Evolutionary conservation across 2,888 invertebrate genomes (phyloP), one percentile per base, ranked within the genome.

Genomic region (Caenorhabditis japonica): DNA sequence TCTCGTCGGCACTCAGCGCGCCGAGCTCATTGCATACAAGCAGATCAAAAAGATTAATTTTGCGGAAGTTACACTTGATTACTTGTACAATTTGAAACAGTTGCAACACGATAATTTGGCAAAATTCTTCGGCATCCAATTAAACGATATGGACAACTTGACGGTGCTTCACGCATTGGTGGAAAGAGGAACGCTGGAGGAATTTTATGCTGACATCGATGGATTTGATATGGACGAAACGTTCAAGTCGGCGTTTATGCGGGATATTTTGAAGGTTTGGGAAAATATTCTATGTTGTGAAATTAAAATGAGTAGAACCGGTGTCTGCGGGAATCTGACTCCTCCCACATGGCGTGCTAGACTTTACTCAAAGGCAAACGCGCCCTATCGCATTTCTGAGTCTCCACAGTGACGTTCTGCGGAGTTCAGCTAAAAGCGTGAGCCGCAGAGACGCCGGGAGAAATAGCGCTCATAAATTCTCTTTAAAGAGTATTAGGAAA

Each of bases 181-280:
- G 13, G 85, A 85, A 46, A 68, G 85, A 12, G 82, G 77, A 8
- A 77, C 80, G 12, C 46, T 85, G 15, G 82, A 85, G 81, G 83
- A 86, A 34, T 83, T 78, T 34, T 77, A 78, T 13, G 52, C 64
- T 10, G 84, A 85, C 56, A 5, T 5, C 5, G 23, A 39, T 7
- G 83, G 83, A 12, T 85, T 85, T 58, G 56, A 68, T 4, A 59
- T 86, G 78, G 83, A 86, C 73, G 59, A 71, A 15, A 86, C 81
- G 3, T 86, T 86, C 77, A 79, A 81, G 49, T 83, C 85, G 15
- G 83, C 84, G 1, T 86, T 86, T 43, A 75, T 86, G 36, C 49
- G 84, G 25, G 86, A 86, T 69, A 83, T 85, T 44, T 41, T 81
- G 19, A 80, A 76, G 61, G 80, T 78, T 25, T 5, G 33, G 23